phyloP scores from a whole-genome alignment of 2,888 invertebrate species.

The Clanis bilineata region DNA sequence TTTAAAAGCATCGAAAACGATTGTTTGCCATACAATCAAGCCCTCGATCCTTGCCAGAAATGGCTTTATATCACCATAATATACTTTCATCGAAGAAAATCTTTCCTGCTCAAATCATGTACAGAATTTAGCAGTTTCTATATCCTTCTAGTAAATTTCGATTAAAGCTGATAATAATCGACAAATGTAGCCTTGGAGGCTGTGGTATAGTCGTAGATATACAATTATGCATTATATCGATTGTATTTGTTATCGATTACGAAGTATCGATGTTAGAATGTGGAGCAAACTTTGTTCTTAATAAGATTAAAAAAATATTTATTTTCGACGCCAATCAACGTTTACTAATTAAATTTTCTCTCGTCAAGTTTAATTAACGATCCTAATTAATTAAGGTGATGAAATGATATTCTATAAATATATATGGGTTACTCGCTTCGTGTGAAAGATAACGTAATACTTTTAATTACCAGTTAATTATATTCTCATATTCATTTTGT shows the following conservation, averaged over 20 bases:
- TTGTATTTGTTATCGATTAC: background rate
- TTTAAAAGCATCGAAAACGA: background rate
- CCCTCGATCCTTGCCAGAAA: background rate
- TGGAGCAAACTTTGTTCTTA: background rate
- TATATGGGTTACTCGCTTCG: background rate
- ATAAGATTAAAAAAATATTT: background rate
- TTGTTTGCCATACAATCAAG: constrained; percentile 8
- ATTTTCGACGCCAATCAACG: constrained; percentile 3
- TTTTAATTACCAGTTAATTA: background rate
- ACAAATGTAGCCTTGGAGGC: constrained; percentile 61
- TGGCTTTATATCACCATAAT: background rate
- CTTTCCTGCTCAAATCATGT: constrained; percentile 62
- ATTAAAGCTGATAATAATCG: constrained; percentile 51
- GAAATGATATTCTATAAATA: constrained; percentile 16
- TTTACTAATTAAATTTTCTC: background rate
- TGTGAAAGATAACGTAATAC: background rate
- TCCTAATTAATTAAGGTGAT: constrained; percentile 7
- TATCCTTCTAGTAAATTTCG: constrained; percentile 50
- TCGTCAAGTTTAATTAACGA: constrained; percentile 1
- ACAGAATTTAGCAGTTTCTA: constrained; percentile 54
- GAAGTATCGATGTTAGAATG: background rate
- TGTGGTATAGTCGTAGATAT: constrained; percentile 54
- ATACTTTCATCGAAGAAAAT: background rate
- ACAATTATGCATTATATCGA: constrained; percentile 21
- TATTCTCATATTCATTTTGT: background rate